Base-by-base conservation (phyloP, 2,888 invertebrate species). In the Pollenia griseotomentosa region DNA sequence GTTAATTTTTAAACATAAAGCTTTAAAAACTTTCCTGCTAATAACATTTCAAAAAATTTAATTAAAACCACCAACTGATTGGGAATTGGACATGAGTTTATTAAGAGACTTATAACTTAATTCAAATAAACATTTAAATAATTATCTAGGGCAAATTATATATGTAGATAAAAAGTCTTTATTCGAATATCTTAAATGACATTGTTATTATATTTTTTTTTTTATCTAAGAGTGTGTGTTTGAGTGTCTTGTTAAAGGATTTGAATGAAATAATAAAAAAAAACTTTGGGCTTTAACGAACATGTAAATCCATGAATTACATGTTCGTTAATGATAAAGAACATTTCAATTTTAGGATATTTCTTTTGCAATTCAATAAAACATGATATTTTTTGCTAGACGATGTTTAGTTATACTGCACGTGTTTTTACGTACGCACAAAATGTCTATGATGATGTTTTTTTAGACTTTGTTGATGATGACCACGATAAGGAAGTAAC, bases 401-500 rank as follows among this genome's bases (percentile, higher is more conserved):
- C 2, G 48, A 63, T 48, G 19, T n/a, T 51, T n/a, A 57, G 75
- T 23, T 12, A 48, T 44, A 42, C 11, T n/a, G 23, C 68, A 82
- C 68, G 48, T 68, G 57, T 71, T 59, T 53, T 71, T 61, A 83
- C 77, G 80, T 74, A 77, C 83, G 83, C 74, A 86, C 66, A 48
- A 66, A 44, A 78, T 57, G 74, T 51, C 63, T 23, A 66, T 65
- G 74, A 23, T 16, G 16, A 23, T 70, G 78, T 11, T 44, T 63
- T 19, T 42, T 16, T 40, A 66, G 63, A 33, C 33, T 4, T 16
- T 40, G 74, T 53, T 53, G 82, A 55, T 79, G 89, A 89, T 89
- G 83, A 14, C 82, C 89, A n/a, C 88, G 88, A 89, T 89, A 89
- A 88, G 89, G 87, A 44, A 85, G 65, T 51, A 61, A 16, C 16